Evolutionary conservation across 1,140 invertebrate genomes (phyloP).

Genomic region (Cataglyphis hispanica): DNA sequence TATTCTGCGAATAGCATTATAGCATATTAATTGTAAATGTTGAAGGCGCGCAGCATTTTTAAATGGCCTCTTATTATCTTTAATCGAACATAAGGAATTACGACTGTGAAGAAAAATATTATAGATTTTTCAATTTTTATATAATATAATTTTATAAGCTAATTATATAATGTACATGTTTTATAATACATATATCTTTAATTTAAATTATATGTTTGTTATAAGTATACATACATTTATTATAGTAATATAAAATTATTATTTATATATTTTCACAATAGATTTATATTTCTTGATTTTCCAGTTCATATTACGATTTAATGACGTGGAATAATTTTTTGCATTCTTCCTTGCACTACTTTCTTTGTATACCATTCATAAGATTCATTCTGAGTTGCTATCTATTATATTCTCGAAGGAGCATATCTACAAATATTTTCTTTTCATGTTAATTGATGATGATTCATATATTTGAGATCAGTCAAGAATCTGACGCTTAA

Average conservation of each 20-base stretch:
- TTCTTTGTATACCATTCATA: background rate
- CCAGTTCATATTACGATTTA: conserved; percentile 4
- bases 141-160: background rate
- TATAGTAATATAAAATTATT: conserved; percentile 14
- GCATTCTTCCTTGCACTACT: too few species aligned
- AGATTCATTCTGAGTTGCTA: background rate
- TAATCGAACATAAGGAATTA: conserved; percentile 37
- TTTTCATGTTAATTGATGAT: conserved; percentile 32
- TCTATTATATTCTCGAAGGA: background rate
- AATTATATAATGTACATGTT: too few species aligned
- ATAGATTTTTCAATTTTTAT: background rate
- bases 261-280: background rate
- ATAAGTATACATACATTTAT: too few species aligned
- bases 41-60: conserved; percentile 9
- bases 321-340: conserved; percentile 14
- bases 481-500: conserved; percentile 48
- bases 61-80: conserved; percentile 36
- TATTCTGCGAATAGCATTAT: conserved; percentile 33
- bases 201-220: too few species aligned
- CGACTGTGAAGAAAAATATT: conserved; percentile 1
- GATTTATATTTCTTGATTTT: background rate
- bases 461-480: conserved; percentile 16
- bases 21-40: conserved; percentile 45
- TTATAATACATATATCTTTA: too few species aligned
- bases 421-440: background rate